Conservation (phyloP, 1,140 invertebrate genomes). For the Saccostrea glomerata region DNA sequence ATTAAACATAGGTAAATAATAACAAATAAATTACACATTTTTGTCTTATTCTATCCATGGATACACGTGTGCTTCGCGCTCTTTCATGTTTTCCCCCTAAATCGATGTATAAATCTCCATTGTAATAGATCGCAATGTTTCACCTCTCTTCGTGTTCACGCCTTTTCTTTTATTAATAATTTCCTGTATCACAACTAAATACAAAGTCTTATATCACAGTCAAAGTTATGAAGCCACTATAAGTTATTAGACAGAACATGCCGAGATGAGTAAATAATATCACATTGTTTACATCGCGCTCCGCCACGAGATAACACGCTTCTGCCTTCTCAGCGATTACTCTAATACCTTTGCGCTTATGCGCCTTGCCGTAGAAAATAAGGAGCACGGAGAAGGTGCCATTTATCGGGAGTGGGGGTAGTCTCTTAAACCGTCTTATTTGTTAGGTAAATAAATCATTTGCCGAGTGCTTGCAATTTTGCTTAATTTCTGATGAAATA, state of each 20-base stretch:
- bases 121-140: background rate
- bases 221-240: background rate
- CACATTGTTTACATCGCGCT: slow-evolving; percentile 19
- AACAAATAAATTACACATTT: slow-evolving; percentile 30
- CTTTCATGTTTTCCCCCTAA: slow-evolving; percentile 18
- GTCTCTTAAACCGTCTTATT: background rate
- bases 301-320: background rate
- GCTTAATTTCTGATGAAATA: slow-evolving; percentile 22
- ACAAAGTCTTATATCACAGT: background rate
- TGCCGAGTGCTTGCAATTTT: slow-evolving; percentile 23
- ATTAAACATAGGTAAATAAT: slow-evolving; percentile 34
- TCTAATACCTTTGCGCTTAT: slow-evolving; percentile 24
- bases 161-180: background rate
- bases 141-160: background rate
- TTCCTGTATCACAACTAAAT: background rate
- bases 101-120: background rate
- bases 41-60: slow-evolving; percentile 23
- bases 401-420: slow-evolving; percentile 10
- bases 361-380: background rate
- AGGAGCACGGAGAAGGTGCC: background rate
- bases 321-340: background rate
- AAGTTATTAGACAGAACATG: background rate
- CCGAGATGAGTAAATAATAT: slow-evolving; percentile 24
- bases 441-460: slow-evolving; percentile 14
- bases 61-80: background rate